Evolutionary conservation across 2,888 invertebrate species (phyloP).

Genomic region (Sesamia inferens): DNA sequence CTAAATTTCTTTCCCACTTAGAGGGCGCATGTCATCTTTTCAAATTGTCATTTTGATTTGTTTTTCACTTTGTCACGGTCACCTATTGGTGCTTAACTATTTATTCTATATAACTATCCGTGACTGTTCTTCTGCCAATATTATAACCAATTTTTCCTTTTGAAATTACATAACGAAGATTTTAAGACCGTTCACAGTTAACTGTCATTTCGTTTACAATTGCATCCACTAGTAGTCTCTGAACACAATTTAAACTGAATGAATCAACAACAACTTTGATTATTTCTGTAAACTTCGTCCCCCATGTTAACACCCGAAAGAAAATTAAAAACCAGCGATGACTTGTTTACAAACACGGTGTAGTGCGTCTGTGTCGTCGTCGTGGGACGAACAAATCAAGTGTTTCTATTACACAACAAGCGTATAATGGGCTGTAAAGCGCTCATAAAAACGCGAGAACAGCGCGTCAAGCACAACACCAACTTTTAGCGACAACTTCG

Average conservation of each 20-base stretch:
- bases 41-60: no score
- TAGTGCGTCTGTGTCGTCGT: constrained; percentile 24
- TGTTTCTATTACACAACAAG: constrained; percentile 68
- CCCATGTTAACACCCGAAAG: constrained; percentile 47
- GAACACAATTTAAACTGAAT: constrained; percentile 45
- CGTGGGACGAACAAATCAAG: constrained; percentile 64
- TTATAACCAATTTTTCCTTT: no score
- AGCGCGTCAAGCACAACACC: constrained; percentile 58
- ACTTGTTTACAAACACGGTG: constrained; percentile 65
- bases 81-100: no score
- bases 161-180: not conserved
- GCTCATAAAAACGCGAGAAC: constrained; percentile 66
- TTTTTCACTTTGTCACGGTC: not conserved
- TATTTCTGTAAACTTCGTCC: constrained; percentile 32
- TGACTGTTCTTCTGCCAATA: no score
- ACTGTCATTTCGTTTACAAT: constrained; percentile 8
- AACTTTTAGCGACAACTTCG: constrained; percentile 58
- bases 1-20: no score
- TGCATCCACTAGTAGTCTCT: constrained; percentile 14
- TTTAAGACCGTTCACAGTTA: constrained; percentile 11
- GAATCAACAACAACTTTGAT: constrained; percentile 40
- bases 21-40: no score
- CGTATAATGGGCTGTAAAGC: constrained; percentile 69
- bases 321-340: constrained; percentile 65
- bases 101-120: no score